These are phyloP conservation scores for Chaetodon trifascialis DNA, from an alignment of 2,113 vertebrate genomes.

Conservation along the genomic window DNA sequence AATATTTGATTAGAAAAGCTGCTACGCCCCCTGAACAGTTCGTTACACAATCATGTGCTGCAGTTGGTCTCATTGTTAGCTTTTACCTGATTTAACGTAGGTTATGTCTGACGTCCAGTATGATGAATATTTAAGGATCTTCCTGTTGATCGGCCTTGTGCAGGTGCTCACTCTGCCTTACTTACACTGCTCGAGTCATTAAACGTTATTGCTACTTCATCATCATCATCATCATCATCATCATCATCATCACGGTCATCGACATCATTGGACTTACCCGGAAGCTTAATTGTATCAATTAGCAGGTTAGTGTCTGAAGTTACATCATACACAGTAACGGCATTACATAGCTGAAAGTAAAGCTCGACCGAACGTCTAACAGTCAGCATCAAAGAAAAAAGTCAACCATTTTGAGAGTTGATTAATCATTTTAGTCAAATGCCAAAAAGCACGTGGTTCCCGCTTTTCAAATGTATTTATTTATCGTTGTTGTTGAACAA, in stretches of 20 bases:
- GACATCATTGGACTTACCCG: not conserved
- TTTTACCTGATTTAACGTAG: not conserved
- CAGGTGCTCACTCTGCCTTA: not conserved
- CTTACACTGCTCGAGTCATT: not conserved
- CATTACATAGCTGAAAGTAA: not conserved
- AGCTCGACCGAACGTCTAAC: no score
- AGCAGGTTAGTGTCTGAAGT: not conserved
- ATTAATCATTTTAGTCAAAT: not conserved
- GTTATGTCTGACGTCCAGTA: not conserved
- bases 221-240: not conserved
- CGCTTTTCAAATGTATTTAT: no score
- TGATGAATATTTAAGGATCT: not conserved
- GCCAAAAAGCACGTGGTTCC: no score
- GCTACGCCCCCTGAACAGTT: constrained; percentile 6
- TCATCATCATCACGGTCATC: not conserved
- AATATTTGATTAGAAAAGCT: not conserved
- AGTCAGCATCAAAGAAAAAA: no score
- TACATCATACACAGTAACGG: not conserved
- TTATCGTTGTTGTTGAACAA: no score
- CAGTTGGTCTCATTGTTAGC: not conserved
- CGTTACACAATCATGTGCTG: not conserved
- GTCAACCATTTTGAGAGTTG: not conserved
- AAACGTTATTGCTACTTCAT: no score
- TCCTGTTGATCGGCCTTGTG: not conserved
- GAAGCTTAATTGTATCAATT: not conserved